These are phyloP conservation scores for Sarcophaga peregrina DNA, from an alignment of 1,140 invertebrate species.

Conservation along the genomic window DNA sequence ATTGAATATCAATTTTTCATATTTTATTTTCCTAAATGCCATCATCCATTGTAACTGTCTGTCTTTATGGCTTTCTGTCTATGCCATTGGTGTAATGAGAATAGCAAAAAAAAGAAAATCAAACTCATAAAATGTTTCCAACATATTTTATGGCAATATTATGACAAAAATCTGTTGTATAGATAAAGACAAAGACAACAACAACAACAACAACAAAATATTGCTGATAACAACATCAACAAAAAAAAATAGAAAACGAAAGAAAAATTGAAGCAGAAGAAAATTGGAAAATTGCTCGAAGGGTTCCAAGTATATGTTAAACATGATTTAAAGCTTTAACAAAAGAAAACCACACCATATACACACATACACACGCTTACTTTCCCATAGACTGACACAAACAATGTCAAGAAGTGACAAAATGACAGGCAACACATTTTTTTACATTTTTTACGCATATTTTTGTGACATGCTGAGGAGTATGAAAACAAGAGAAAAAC, in stretches of 20 bases:
- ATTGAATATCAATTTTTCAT: neutral
- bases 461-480: conserved; percentile 24
- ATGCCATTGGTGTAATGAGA: no score
- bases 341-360: neutral
- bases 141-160: conserved; percentile 28
- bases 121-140: neutral
- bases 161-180: conserved; percentile 24
- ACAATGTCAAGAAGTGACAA: conserved; percentile 22
- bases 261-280: neutral
- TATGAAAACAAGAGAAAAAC: neutral
- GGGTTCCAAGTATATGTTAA: conserved; percentile 14
- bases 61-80: neutral
- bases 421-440: conserved; percentile 36
- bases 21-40: neutral
- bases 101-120: neutral
- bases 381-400: neutral
- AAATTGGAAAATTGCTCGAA: neutral
- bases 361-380: neutral
- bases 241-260: neutral
- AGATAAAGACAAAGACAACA: neutral
- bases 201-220: neutral
- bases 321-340: neutral
- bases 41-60: neutral
- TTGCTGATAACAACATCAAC: neutral
- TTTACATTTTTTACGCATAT: conserved; percentile 39